These are phyloP conservation scores for Amitus sp. DNA, from an alignment of 2,888 invertebrate species.

Conservation along the genomic window DNA sequence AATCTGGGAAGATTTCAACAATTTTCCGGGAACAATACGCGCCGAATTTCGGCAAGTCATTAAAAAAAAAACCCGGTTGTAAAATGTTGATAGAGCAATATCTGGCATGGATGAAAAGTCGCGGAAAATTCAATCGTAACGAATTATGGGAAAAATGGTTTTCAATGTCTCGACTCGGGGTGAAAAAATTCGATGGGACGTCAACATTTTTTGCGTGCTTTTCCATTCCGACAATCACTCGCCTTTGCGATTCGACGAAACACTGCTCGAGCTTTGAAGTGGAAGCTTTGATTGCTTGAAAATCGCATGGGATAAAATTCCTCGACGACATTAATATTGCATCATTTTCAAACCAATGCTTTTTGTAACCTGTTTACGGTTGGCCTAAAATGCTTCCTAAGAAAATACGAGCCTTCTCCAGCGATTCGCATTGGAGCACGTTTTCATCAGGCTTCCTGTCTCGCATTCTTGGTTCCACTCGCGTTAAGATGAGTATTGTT, in stretches of 20 bases:
- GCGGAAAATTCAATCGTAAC: no score
- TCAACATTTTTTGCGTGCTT: no score
- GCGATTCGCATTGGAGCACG: conserved; percentile 45
- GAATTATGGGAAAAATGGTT: no score
- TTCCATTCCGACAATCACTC: no score
- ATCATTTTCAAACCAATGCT: not conserved
- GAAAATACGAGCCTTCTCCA: conserved; percentile 17
- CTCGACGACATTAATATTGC: not conserved
- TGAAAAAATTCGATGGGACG: no score
- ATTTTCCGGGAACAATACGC: conserved; percentile 28
- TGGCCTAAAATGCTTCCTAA: conserved; percentile 20
- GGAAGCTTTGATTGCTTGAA: no score
- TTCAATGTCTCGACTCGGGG: no score
- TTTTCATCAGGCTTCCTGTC: conserved; percentile 51
- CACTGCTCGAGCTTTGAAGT: no score
- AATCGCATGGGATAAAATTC: not conserved
- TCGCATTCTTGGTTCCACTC: conserved; percentile 51
- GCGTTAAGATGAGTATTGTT: conserved; percentile 60
- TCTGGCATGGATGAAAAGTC: no score
- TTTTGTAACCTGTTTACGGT: not conserved
- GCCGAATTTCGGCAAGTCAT: conserved; percentile 17
- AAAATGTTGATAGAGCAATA: not conserved
- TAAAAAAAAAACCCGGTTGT: conserved; percentile 5
- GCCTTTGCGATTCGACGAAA: no score
- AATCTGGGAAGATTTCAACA: conserved; percentile 27